Evolutionary conservation across 2,888 invertebrate species (phyloP).

Genomic region (Ethmia dodecea): DNA sequence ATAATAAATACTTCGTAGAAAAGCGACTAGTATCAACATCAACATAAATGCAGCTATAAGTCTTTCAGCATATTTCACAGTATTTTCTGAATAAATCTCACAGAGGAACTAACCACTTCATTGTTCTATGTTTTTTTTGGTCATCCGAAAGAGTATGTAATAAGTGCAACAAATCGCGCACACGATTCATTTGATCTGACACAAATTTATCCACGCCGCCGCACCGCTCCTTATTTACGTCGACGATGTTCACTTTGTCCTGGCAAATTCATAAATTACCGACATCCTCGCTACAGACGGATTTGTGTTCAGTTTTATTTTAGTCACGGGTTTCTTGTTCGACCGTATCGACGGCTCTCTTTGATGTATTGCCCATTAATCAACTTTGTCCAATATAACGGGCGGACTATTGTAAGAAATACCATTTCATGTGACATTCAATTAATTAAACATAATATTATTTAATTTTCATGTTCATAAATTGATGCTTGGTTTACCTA

Average conservation of each 20-base stretch:
- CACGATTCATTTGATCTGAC: constrained; percentile 76
- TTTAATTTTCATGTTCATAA: no score
- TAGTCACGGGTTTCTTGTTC: constrained; percentile 55
- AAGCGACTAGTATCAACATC: no score
- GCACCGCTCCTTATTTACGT: constrained; percentile 70
- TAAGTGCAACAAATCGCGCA: constrained; percentile 66
- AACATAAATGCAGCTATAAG: no score
- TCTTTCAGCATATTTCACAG: no score
- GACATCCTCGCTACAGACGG: constrained; percentile 62
- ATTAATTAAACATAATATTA: no score
- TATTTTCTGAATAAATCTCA: constrained; percentile 34
- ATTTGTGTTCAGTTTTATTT: constrained; percentile 63
- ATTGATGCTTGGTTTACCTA: no score
- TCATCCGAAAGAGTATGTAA: constrained; percentile 40
- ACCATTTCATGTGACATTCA: no score
- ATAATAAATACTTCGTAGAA: no score
- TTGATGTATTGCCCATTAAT: constrained; percentile 57
- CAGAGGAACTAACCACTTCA: constrained; percentile 37
- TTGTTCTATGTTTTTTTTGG: constrained; percentile 35
- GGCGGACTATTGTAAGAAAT: no score
- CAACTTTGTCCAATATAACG: constrained; percentile 35
- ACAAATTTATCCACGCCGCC: constrained; percentile 71
- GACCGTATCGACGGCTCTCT: constrained; percentile 58
- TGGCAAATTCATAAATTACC: constrained; percentile 78
- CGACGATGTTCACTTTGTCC: constrained; percentile 66